A percentile compares a stretch with the other conserved stretches of the same genome.
phyloP scores from a whole-genome alignment of 1,140 invertebrate genomes.

The Asobara japonica region DNA sequence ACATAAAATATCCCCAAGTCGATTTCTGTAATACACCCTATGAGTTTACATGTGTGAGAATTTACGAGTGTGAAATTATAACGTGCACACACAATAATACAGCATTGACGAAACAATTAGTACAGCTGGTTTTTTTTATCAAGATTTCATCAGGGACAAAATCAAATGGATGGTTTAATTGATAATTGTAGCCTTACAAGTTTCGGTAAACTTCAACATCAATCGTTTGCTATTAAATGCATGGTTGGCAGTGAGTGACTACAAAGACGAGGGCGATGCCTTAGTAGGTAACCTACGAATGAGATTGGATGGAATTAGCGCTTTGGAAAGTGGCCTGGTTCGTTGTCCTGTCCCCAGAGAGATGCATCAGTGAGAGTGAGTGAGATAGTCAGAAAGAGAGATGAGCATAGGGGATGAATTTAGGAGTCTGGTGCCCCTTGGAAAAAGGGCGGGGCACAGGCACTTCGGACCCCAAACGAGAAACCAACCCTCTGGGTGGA shows the following conservation, averaged over 20 bases:
- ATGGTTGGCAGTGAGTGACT: not conserved
- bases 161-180: not conserved
- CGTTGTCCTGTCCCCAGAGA: constrained; percentile 48
- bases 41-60: too few relatives aligned
- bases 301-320: constrained; percentile 34
- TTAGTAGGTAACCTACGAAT: constrained; percentile 50
- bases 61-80: too few relatives aligned
- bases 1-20: too few relatives aligned
- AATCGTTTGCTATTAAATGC: constrained; percentile 19
- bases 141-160: not conserved
- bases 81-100: too few relatives aligned
- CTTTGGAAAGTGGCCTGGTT: constrained; percentile 15
- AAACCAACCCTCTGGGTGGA: constrained; percentile 66
- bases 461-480: constrained; percentile 46
- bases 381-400: constrained; percentile 16
- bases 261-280: constrained; percentile 46
- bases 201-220: not conserved
- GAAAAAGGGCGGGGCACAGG: constrained; percentile 57
- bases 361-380: not conserved
- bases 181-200: constrained; percentile 6
- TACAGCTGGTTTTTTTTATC: too few relatives aligned
- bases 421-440: constrained; percentile 15
- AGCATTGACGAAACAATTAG: not conserved
- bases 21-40: too few relatives aligned
- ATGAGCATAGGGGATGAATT: constrained; percentile 8